Percentiles rank a stretch among this genome's conserved stretches.
These are phyloP conservation scores for Nothura maculosa DNA, from an alignment of 2,797 vertebrate genomes.

Conservation along the genomic window DNA sequence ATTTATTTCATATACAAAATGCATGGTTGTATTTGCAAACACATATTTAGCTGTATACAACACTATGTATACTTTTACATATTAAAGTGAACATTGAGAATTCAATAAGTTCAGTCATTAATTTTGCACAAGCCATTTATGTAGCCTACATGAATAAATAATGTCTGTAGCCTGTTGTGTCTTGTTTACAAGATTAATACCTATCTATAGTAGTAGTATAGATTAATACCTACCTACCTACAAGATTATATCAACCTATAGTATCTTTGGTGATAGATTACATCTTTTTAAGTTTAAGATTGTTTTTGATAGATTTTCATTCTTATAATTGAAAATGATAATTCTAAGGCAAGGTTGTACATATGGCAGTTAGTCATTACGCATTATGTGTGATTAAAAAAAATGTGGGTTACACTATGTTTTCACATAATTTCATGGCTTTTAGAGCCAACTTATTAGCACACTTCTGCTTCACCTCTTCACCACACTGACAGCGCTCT, in stretches of 20 bases:
- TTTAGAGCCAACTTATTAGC: not conserved
- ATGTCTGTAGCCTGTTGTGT: not conserved
- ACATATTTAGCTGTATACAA: not conserved
- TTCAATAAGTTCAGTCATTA: not conserved
- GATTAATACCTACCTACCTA: not conserved
- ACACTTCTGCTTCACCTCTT: not conserved
- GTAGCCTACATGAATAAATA: not conserved
- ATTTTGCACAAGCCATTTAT: not conserved
- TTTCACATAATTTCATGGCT: not conserved
- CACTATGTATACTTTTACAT: not conserved
- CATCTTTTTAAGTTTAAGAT: not conserved
- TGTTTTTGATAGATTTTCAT: not conserved
- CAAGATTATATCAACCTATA: too few species aligned
- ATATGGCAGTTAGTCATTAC: not conserved
- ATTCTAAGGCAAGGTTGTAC: not conserved
- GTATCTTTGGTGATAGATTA: not conserved
- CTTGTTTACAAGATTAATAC: not conserved
- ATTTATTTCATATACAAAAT: constrained; percentile 8
- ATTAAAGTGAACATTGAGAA: not conserved
- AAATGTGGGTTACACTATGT: not conserved
- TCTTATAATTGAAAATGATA: not conserved
- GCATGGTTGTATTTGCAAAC: not conserved
- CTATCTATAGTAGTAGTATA: too few species aligned
- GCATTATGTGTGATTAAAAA: not conserved
- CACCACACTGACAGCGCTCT: not conserved